phyloP scores from a whole-genome alignment of 2,797 vertebrate species.

The Kryptolebias ocellatus region DNA sequence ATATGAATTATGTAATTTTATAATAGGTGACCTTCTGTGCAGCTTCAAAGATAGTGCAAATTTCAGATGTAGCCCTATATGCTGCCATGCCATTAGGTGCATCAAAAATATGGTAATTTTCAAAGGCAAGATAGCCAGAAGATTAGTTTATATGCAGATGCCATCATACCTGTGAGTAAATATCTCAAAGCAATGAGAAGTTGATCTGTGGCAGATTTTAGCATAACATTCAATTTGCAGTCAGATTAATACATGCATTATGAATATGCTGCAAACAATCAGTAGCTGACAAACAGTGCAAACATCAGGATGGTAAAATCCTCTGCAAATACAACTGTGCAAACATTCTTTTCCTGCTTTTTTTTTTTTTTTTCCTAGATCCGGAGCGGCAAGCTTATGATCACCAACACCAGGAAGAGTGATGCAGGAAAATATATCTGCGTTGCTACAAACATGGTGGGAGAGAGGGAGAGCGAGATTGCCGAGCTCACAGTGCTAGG shows the following conservation, averaged over 20 bases:
- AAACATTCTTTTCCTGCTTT: conserved; percentile 29
- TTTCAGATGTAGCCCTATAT: conserved; percentile 21
- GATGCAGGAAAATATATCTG: conserved; percentile 95
- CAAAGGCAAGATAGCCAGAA: conserved; percentile 1
- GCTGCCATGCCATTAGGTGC: conserved; percentile 15
- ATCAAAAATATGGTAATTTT: background rate
- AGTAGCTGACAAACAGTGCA: conserved; percentile 4
- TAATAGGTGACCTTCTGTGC: conserved; percentile 68
- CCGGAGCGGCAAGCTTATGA: conserved; percentile 96
- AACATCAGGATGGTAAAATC: background rate
- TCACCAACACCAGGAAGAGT: conserved; percentile 92
- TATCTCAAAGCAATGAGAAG: background rate
- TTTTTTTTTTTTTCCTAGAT: conserved; percentile 81
- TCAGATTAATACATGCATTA: conserved; percentile 12
- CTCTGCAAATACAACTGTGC: conserved; percentile 39
- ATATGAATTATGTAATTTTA: conserved; percentile 80
- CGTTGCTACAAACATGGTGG: conserved; percentile 96
- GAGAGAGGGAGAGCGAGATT: conserved; percentile 93
- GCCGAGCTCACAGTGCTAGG: conserved; percentile 93
- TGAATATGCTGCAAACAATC: conserved; percentile 7
- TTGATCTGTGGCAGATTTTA: conserved; percentile 4
- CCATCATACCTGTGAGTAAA: conserved; percentile 11
- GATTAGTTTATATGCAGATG: conserved; percentile 11
- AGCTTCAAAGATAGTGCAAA: conserved; percentile 54
- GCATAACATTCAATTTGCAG: conserved; percentile 10